These are phyloP conservation scores for Macrosoma leucophasiata DNA, from an alignment of 2,888 invertebrate species.

Conservation along the genomic window DNA sequence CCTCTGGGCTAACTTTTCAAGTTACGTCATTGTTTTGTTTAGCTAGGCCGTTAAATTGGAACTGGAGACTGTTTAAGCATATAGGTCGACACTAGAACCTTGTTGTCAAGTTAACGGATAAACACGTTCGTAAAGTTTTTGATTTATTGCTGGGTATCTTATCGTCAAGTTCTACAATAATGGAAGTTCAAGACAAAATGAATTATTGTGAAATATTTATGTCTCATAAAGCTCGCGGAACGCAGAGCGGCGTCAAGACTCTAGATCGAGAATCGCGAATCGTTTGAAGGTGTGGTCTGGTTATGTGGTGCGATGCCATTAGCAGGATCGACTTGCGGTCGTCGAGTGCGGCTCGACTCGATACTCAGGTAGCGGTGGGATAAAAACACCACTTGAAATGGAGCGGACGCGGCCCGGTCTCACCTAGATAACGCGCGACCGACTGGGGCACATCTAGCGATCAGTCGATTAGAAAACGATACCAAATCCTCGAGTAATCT, in stretches of 20 bases:
- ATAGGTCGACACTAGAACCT: conserved; percentile 10
- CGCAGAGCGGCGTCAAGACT: too few relatives aligned
- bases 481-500: conserved; percentile 21
- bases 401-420: conserved; percentile 55
- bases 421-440: conserved; percentile 60
- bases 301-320: conserved; percentile 40
- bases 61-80: conserved; percentile 8
- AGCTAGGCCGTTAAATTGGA: conserved; percentile 10
- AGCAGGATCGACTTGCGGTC: conserved; percentile 28
- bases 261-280: conserved; percentile 35
- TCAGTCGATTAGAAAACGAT: conserved; percentile 16
- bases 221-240: too few relatives aligned
- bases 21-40: conserved; percentile 26
- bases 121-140: conserved; percentile 44
- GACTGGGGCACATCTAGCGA: conserved; percentile 34
- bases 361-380: conserved; percentile 64
- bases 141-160: conserved; percentile 45
- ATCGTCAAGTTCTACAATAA: conserved; percentile 35
- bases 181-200: conserved; percentile 32
- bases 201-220: conserved; percentile 36
- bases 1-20: conserved; percentile 18
- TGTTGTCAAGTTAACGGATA: conserved; percentile 24
- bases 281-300: conserved; percentile 33
- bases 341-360: conserved; percentile 22
- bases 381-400: conserved; percentile 70